phyloP scores from a whole-genome alignment of 2,113 vertebrate genomes.

The Dicrurus megarhynchus region DNA sequence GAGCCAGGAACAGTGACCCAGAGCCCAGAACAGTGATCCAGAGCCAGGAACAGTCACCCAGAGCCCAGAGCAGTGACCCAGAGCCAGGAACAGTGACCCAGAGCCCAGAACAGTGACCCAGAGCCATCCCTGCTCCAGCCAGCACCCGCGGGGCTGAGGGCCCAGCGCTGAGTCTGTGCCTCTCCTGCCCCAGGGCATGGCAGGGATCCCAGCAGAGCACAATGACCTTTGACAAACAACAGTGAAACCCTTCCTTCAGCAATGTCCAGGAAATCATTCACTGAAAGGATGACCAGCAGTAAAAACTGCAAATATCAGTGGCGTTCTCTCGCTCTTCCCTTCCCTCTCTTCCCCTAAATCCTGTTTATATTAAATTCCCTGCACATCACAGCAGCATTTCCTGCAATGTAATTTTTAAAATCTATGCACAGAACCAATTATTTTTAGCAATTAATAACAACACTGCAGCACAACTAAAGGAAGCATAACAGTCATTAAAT shows the following conservation, averaged over 20 bases:
- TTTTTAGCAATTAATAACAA: conserved; percentile 61
- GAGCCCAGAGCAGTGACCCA: no score
- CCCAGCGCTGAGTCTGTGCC: not conserved
- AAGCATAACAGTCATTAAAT: conserved; percentile 60
- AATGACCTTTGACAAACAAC: no score
- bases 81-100: no score
- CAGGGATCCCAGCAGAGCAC: not conserved
- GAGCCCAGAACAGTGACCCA: no score
- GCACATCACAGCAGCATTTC: not conserved
- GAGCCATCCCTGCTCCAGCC: not conserved
- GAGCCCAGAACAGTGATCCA: no score
- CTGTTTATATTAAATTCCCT: not conserved
- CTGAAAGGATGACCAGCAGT: not conserved
- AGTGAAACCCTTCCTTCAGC: not conserved
- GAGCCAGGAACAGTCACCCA: no score
- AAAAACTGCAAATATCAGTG: not conserved
- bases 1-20: no score
- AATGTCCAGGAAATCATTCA: not conserved
- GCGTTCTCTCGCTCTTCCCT: not conserved
- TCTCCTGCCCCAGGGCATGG: not conserved
- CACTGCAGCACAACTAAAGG: conserved; percentile 54
- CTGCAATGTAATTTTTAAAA: not conserved
- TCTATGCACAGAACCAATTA: conserved; percentile 13
- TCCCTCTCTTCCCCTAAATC: not conserved
- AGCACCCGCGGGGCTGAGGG: not conserved